A percentile compares a stretch with the other conserved stretches of the same genome.
Evolutionary conservation across 2,888 invertebrate species (phyloP).

Genomic region (Chloroclysta siterata): DNA sequence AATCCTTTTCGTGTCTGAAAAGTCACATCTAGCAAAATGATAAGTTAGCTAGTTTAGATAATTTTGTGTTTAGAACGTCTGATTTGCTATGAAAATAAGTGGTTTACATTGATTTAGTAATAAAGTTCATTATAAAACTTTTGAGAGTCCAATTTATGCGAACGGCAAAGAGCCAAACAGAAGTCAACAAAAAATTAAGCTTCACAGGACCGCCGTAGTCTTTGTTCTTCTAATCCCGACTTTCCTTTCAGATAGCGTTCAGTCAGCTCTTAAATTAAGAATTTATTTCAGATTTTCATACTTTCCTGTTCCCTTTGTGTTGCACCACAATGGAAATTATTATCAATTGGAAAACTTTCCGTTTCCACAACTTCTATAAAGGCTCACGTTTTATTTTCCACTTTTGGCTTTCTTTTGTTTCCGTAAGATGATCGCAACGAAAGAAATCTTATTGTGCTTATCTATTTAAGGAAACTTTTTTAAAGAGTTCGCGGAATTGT

Average conservation of each 20-base stretch:
- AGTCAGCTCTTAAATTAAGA: slow-evolving; percentile 81
- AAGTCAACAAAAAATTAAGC: slow-evolving; percentile 71
- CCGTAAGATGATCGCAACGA: slow-evolving; percentile 53
- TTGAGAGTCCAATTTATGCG: slow-evolving; percentile 57
- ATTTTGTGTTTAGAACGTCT: too few relatives aligned
- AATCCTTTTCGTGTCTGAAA: too few relatives aligned
- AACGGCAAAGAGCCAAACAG: slow-evolving; percentile 66
- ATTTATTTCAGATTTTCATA: slow-evolving; percentile 82
- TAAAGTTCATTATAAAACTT: slow-evolving; percentile 54
- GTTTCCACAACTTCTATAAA: slow-evolving; percentile 71
- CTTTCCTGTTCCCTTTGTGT: slow-evolving; percentile 78
- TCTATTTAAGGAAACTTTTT: slow-evolving; percentile 46
- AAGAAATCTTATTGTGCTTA: slow-evolving; percentile 51
- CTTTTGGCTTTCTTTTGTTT: slow-evolving; percentile 68
- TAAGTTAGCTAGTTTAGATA: too few relatives aligned
- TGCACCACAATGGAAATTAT: slow-evolving; percentile 82
- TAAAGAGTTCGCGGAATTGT: slow-evolving; percentile 38
- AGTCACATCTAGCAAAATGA: too few relatives aligned
- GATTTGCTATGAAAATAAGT: slow-evolving; percentile 19
- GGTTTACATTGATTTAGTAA: slow-evolving; percentile 37
- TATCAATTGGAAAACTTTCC: slow-evolving; percentile 81
- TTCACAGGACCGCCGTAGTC: slow-evolving; percentile 60
- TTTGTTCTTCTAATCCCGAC: slow-evolving; percentile 79
- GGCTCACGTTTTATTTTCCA: slow-evolving; percentile 73
- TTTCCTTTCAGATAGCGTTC: slow-evolving; percentile 79